Evolutionary conservation across 2,797 vertebrate genomes (phyloP).

Genomic region (Taeniopygia guttata): DNA sequence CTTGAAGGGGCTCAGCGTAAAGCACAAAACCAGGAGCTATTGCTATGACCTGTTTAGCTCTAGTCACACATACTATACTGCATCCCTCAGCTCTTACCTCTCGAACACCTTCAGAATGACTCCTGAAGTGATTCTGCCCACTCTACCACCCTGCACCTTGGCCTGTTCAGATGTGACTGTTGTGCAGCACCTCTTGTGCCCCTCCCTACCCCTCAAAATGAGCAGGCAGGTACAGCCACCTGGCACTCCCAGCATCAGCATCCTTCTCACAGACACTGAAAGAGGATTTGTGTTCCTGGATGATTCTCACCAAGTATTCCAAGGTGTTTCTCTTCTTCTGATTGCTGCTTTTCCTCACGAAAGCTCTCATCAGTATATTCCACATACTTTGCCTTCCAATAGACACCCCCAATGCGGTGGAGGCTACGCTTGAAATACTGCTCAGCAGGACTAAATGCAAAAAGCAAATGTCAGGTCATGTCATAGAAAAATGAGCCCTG

Average conservation of each 20-base stretch:
- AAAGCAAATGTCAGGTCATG: not conserved
- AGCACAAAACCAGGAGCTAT: not conserved
- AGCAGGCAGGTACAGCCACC: not conserved
- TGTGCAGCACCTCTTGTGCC: not conserved
- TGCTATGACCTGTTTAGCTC: not conserved
- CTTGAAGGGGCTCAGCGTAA: not conserved
- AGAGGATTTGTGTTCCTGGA: not conserved
- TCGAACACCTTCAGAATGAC: not conserved
- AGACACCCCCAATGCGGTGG: slow-evolving; percentile 69
- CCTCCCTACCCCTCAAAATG: not conserved
- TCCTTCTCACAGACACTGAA: not conserved
- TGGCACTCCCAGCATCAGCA: not conserved
- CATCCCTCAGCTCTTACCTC: not conserved
- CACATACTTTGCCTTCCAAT: slow-evolving; percentile 77
- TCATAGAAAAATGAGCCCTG: not conserved
- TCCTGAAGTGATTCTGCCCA: not conserved
- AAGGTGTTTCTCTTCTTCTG: slow-evolving; percentile 71
- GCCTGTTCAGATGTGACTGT: not conserved
- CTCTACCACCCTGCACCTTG: not conserved
- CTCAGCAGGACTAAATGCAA: slow-evolving; percentile 52
- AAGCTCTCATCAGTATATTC: slow-evolving; percentile 75
- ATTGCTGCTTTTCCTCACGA: slow-evolving; percentile 60
- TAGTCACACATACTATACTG: not conserved
- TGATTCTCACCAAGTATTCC: slow-evolving; percentile 74
- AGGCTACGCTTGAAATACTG: slow-evolving; percentile 66